Evolutionary conservation across 30 jellyfish, hydroid and myxozoan genomes (phyloP).

Genomic region (Turritopsis dohrnii): DNA sequence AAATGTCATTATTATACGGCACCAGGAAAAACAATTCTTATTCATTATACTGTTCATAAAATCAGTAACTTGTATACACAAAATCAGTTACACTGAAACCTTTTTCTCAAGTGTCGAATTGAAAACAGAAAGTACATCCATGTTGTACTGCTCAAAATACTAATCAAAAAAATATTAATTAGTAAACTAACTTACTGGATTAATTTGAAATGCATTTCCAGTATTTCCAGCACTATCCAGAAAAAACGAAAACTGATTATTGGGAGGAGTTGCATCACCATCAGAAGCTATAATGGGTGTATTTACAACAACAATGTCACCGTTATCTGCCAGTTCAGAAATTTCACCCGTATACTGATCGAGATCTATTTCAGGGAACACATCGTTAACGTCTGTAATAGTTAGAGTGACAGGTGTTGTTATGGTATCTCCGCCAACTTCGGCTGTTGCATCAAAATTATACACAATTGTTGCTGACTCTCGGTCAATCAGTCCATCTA

Average conservation of each 20-base stretch:
- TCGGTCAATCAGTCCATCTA: conserved; percentile 42
- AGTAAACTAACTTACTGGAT: neutral
- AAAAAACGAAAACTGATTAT: neutral
- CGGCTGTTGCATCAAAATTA: conserved; percentile 27
- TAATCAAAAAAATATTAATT: too few relatives aligned
- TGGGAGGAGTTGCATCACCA: conserved; percentile 1
- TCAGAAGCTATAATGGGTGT: neutral
- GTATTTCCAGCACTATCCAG: neutral
- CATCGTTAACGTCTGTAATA: conserved; percentile 1
- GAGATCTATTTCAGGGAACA: neutral
- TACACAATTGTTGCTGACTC: conserved; percentile 28
- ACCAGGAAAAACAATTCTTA: too few relatives aligned
- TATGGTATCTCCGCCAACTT: conserved; percentile 32
- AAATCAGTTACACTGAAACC: too few relatives aligned
- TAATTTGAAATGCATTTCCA: neutral
- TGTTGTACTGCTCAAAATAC: too few relatives aligned
- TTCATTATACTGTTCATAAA: too few relatives aligned
- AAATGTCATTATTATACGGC: too few relatives aligned
- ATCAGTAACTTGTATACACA: too few relatives aligned
- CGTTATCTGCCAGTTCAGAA: neutral
- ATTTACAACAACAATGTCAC: neutral
- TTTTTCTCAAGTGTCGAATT: too few relatives aligned
- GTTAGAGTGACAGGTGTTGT: conserved; percentile 13
- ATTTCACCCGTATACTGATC: neutral
- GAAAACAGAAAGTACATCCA: too few relatives aligned